A percentile compares a stretch with the other conserved stretches of the same genome.
Conservation (phyloP, 2,888 invertebrate genomes). For the Pandemis cinnamomeana region DNA sequence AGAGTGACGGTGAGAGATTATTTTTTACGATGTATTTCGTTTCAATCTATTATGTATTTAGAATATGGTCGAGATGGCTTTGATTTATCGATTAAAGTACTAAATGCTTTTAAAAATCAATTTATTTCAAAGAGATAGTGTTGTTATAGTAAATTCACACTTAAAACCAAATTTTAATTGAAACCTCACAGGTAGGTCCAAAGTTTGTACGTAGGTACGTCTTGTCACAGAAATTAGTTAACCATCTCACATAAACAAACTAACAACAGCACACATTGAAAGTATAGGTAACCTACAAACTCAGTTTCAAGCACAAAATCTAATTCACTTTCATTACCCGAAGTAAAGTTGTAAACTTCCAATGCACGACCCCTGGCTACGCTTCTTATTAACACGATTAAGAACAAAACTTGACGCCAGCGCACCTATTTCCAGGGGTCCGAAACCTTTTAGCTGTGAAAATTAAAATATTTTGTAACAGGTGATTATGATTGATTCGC, state of each 20-base stretch:
- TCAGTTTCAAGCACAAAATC: conserved; percentile 1
- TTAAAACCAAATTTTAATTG: too few relatives aligned
- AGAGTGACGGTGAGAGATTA: conserved; percentile 3
- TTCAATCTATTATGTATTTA: neutral
- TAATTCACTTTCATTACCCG: conserved; percentile 25
- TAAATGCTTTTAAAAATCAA: neutral
- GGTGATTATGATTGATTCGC: conserved; percentile 79
- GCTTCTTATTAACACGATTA: conserved; percentile 37
- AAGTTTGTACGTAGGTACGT: too few relatives aligned
- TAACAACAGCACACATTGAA: neutral
- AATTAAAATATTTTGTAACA: conserved; percentile 70
- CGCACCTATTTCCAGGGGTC: conserved; percentile 42
- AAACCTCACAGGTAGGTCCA: too few relatives aligned
- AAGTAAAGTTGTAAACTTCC: conserved; percentile 18
- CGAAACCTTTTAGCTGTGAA: conserved; percentile 49
- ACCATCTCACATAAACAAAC: neutral
- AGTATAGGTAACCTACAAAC: neutral
- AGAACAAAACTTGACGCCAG: conserved; percentile 30
- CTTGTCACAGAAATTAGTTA: neutral
- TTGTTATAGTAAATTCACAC: too few relatives aligned
- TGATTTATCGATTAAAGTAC: neutral
- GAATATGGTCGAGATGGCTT: neutral
- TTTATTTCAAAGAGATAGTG: too few relatives aligned
- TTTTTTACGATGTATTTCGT: conserved; percentile 7
- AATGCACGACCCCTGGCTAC: conserved; percentile 33